A percentile compares a stretch with the other conserved stretches of the same genome.
These are phyloP conservation scores for Tiliqua scincoides DNA, from an alignment of 2,113 vertebrate species.

Conservation along the genomic window DNA sequence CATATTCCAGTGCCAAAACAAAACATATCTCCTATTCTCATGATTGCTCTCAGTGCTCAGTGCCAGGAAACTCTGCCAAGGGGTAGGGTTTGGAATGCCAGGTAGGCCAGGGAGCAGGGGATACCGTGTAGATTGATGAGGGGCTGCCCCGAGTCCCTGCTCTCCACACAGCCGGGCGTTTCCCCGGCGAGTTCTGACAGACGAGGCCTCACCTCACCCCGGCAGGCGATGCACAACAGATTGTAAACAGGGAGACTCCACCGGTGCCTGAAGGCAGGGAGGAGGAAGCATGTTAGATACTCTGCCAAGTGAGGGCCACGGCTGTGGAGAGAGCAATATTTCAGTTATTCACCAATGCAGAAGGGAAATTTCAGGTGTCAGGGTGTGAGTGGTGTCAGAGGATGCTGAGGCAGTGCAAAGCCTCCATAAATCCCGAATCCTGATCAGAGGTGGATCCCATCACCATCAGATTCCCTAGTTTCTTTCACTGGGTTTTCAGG, in stretches of 20 bases:
- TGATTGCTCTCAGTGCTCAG: not conserved
- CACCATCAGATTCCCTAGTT: not conserved
- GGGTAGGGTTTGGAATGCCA: constrained; percentile 27
- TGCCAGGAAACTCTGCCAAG: constrained; percentile 12
- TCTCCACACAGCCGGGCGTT: not conserved
- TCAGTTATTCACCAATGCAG: not conserved
- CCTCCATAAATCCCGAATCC: not conserved
- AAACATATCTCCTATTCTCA: not conserved
- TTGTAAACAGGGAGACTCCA: constrained; percentile 75
- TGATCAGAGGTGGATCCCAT: not conserved
- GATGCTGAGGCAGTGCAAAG: not conserved
- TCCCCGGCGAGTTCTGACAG: constrained; percentile 41
- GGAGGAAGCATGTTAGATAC: constrained; percentile 39
- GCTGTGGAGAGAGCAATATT: constrained; percentile 1
- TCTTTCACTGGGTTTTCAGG: not conserved
- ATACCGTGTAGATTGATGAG: constrained; percentile 16
- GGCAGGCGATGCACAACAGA: constrained; percentile 71
- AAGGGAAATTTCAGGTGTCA: not conserved
- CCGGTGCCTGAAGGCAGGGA: constrained; percentile 62
- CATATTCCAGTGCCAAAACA: not conserved
- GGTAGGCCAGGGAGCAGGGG: constrained; percentile 21
- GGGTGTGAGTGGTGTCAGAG: not conserved
- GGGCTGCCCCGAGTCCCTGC: constrained; percentile 21
- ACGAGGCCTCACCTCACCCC: constrained; percentile 63
- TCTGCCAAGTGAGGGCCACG: constrained; percentile 22